Evolutionary conservation across 53 echinoderm and acorn worm species (phyloP), one percentile per base, ranked within the genome.

Genomic region (Luidia sarsii): DNA sequence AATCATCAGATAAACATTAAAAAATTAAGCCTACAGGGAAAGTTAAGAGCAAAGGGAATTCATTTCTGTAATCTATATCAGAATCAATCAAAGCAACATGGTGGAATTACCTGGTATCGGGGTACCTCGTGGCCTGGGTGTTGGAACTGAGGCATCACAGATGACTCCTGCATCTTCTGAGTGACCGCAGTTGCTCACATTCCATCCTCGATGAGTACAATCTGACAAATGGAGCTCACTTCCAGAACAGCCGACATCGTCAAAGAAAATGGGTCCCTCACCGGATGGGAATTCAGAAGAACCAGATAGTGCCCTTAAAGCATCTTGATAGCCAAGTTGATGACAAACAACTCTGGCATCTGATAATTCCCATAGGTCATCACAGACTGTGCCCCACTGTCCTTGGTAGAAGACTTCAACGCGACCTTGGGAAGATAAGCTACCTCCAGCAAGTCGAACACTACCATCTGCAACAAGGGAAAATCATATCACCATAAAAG

Each of bases 321-420:
- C n/a, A n/a, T n/a, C 49, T 19, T 48, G n/a, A 33, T 49, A 69
- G 27, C 67, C 82, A 14, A 81, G 68, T 67, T 67, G 65, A 27
- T 24, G 33, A 34, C 81, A 80, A 23, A 51, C 81, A 2, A 80
- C 81, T 5, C 13, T 65, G 30, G 64, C 82, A 25, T 81, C 82
- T 53, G 0, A 13, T 15, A 80, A n/a, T 34, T 39, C 82, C 59
- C 59, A 67, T 18, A 8, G 3, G 50, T 61, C 63, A 62, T 62
- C 15, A 16, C 63, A 62, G 63, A 62, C 63, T 20, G 63, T 62
- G 2, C 63, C 63, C 79, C 71, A 71, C 33, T 71, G 28, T 6
- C 61, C 57, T 19, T 61, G 59, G 45, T 79, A 46, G 29, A 39
- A 79, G 79, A 79, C 24, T 33, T 70, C 70, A 28, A 70, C 50